phyloP scores from a whole-genome alignment of 2,888 invertebrate species.

The Eurytoma adleriae region DNA sequence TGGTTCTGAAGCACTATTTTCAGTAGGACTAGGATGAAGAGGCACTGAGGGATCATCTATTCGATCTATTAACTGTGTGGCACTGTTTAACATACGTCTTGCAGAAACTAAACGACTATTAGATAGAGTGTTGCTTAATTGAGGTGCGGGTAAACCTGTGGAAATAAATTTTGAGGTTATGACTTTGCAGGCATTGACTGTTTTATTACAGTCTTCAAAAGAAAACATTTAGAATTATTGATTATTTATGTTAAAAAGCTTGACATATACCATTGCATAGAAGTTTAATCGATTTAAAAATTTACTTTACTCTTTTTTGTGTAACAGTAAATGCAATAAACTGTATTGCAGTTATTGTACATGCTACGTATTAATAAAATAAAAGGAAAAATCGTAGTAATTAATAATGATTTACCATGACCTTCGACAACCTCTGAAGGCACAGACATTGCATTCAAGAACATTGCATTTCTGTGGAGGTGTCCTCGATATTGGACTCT shows the following conservation, averaged over 20 bases:
- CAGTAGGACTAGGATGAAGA: slow-evolving; percentile 58
- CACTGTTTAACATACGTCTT: slow-evolving; percentile 77
- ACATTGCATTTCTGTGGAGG: slow-evolving; percentile 78
- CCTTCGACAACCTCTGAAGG: slow-evolving; percentile 76
- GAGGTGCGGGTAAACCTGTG: slow-evolving; percentile 76
- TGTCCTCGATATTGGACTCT: slow-evolving; percentile 64
- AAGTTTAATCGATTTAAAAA: too few species aligned
- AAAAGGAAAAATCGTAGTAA: not conserved
- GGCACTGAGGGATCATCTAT: slow-evolving; percentile 74
- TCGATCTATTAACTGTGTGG: slow-evolving; percentile 75
- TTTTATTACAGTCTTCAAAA: too few species aligned
- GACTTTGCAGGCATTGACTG: not conserved
- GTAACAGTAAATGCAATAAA: too few species aligned
- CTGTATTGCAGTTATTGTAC: not conserved
- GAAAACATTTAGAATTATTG: too few species aligned
- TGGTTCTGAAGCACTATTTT: slow-evolving; percentile 63
- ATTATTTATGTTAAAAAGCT: too few species aligned
- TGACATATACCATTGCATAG: too few species aligned
- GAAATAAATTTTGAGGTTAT: slow-evolving; percentile 29
- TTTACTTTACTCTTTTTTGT: too few species aligned
- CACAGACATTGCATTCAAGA: slow-evolving; percentile 80
- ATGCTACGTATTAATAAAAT: not conserved
- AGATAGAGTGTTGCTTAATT: slow-evolving; percentile 77
- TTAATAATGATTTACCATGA: slow-evolving; percentile 43
- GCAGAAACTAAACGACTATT: slow-evolving; percentile 78